Base-by-base conservation (phyloP, 1,140 invertebrate species). In the Cecropterus lyciades region DNA sequence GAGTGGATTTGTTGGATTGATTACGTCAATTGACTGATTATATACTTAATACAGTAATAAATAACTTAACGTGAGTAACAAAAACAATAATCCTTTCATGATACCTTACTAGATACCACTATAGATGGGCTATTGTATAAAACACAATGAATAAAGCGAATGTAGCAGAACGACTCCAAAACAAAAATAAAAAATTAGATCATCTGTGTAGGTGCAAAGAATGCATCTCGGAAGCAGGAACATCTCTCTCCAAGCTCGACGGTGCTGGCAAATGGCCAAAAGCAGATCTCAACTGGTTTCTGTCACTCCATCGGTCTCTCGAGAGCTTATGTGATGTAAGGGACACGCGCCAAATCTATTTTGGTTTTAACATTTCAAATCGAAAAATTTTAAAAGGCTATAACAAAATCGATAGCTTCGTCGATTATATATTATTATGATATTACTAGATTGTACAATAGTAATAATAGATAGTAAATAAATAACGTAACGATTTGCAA, bases 171-270 rank as follows among this genome's bases (percentile, higher is more conserved):
- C 14, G 24, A 9, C 15, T 56, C 27, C 40, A 43, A 43, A 56
- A 45, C 40, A 56, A 56, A 43, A 56, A 56, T 43, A 56, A 43
- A 56, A 56, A 56, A 56, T 56, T 43, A 66, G 66, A 68, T 70
- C 59, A 71, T 60, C 63, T 68, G 64, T 67, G 70, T 62, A 62
- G 59, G 59, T 62, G 59, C 59, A 62, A 81, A 73, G 80, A 87
- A 84, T 86, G 79, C 82, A 82, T 79, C 67, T 89, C 84, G 87
- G 83, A 90, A 87, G 77, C 73, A 77, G 84, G 77, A 88, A 84
- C 73, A 77, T 72, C 76, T 75, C 70, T 65, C 53, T 56, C 64
- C 62, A 68, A 79, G 72, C 48, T 67, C 57, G 64, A 55, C 59
- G 20, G 52, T 49, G 48, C 68, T 87, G 85, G 85, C 82, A 52